Conservation (phyloP, 2,797 vertebrate genomes). For the Sardinella longiceps region DNA sequence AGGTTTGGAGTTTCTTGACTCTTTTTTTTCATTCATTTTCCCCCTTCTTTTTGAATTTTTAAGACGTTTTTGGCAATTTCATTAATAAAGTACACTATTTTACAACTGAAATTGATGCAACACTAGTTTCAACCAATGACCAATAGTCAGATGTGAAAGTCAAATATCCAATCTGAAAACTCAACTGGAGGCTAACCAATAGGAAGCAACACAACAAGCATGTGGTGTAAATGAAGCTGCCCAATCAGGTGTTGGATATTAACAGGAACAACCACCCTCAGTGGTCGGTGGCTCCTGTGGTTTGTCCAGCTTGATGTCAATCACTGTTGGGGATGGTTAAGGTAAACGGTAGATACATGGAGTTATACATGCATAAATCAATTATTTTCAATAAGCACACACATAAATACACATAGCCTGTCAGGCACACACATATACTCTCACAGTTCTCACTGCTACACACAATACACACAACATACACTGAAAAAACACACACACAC, state of each 20-base stretch:
- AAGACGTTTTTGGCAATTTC: slow-evolving; percentile 81
- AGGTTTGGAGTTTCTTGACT: slow-evolving; percentile 67
- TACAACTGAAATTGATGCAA: slow-evolving; percentile 74
- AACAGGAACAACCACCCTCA: slow-evolving; percentile 90
- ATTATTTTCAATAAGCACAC: neutral
- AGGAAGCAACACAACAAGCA: slow-evolving; percentile 89
- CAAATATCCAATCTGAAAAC: slow-evolving; percentile 79
- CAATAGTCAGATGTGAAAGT: slow-evolving; percentile 75
- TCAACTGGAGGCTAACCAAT: slow-evolving; percentile 84
- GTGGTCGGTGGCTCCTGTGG: slow-evolving; percentile 80
- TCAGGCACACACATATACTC: neutral
- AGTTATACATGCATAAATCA: neutral
- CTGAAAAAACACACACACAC: neutral
- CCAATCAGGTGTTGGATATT: slow-evolving; percentile 69
- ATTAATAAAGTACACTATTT: slow-evolving; percentile 86
- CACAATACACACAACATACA: neutral
- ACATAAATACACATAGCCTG: neutral
- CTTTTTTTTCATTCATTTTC: slow-evolving; percentile 62
- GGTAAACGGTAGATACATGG: slow-evolving; percentile 54
- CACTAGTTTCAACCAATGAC: slow-evolving; percentile 68
- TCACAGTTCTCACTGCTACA: neutral
- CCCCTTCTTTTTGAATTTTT: slow-evolving; percentile 65
- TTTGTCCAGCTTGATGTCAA: slow-evolving; percentile 90
- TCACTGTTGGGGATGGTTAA: slow-evolving; percentile 80
- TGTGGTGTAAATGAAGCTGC: slow-evolving; percentile 71